Evolutionary conservation across 2,888 invertebrate species (phyloP), one percentile per base, ranked within the genome.

Genomic region (Meteorus cinctellus): DNA sequence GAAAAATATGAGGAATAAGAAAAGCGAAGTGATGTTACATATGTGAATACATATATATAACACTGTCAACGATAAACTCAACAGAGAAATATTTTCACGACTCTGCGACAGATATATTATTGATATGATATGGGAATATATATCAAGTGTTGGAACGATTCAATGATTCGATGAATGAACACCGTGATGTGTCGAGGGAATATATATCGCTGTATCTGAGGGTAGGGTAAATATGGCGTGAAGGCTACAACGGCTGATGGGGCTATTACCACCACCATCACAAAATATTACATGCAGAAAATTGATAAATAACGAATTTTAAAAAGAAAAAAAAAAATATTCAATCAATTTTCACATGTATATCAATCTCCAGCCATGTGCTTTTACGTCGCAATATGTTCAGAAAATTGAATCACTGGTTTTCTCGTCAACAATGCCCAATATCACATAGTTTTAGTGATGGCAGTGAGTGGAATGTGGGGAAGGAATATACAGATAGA

Each of bases 41-140:
- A 77, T 29, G 24, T 55, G 29, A 29, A 74, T 62, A 59, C 51
- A 69, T 69, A 68, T 59, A 72, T 68, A 70, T 71, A 80, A 80
- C 12, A 12, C 41, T 2, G 41, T 8, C 41, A 82, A 81, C 79
- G 83, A 82, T 84, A 86, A 81, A 85, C 85, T 85, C 86, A 83
- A 86, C 76, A 81, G 85, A 86, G 86, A 85, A 85, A 84, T 85
- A 83, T 87, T 86, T 85, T 82, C 84, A 83, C 84, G 84, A 86
- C 84, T 85, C 81, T 80, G 80, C 81, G 81, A 80, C 81, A 80
- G 81, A 82, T 82, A 83, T 85, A 87, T 85, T 86, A 85, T 81
- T 83, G 85, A 87, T 86, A 87, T 87, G 87, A 87, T 85, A 83
- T 86, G 85, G 6, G 74, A 74, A 71, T 85, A 86, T 48, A 16